phyloP scores from a whole-genome alignment of 2,888 invertebrate species.

The Aspidiotus destructor region DNA sequence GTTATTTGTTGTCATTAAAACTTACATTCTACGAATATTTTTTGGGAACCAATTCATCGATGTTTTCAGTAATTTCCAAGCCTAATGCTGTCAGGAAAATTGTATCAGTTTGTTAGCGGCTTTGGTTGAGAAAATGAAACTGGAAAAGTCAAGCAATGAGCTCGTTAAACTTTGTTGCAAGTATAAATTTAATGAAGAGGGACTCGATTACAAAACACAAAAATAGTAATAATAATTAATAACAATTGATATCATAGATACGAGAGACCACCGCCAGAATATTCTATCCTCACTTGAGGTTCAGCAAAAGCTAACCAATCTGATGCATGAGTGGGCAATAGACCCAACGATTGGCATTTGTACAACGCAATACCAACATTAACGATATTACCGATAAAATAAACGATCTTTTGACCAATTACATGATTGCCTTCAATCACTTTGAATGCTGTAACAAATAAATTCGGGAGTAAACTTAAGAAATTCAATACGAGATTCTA shows the following conservation, averaged over 20 bases:
- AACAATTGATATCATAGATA: constrained; percentile 45
- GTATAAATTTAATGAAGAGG: no score
- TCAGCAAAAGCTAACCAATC: constrained; percentile 98
- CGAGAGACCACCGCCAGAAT: constrained; percentile 71
- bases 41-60: no score
- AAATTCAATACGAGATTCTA: not conserved
- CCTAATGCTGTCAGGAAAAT: not conserved
- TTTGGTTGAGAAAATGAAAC: no score
- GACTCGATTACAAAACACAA: constrained; percentile 12
- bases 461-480: not conserved
- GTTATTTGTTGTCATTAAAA: no score
- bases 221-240: not conserved
- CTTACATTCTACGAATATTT: no score
- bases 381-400: constrained; percentile 83
- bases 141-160: no score
- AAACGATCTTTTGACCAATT: constrained; percentile 82
- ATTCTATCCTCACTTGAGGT: constrained; percentile 73
- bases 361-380: constrained; percentile 86
- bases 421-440: constrained; percentile 89
- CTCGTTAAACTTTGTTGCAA: no score
- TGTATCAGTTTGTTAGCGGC: no score
- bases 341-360: constrained; percentile 96
- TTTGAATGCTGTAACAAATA: constrained; percentile 60
- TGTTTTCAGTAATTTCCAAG: no score
- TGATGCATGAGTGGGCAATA: constrained; percentile 91